phyloP scores from a whole-genome alignment of 1,140 invertebrate species.

The Diabrotica undecimpunctata region DNA sequence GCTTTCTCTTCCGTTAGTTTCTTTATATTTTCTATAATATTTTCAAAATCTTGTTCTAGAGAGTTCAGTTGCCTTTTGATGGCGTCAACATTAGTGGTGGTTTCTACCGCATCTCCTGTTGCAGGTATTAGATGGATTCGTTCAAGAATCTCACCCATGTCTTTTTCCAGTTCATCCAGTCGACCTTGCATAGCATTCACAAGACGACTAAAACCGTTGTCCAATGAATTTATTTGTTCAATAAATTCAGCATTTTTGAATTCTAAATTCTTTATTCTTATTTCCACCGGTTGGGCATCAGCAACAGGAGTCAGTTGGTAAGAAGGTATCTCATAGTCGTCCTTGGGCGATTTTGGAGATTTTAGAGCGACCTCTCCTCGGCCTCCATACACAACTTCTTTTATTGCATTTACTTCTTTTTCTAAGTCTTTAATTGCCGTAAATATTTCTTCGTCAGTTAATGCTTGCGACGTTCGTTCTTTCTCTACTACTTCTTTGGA shows the following conservation, averaged over 20 bases:
- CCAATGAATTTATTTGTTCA: constrained; percentile 38
- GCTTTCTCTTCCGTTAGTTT: constrained; percentile 46
- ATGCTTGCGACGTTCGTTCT: too few relatives aligned
- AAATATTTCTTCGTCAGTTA: too few relatives aligned
- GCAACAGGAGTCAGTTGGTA: neutral
- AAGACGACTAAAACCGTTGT: constrained; percentile 32
- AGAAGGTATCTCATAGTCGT: too few relatives aligned
- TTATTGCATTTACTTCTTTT: too few relatives aligned
- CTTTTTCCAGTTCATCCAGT: constrained; percentile 31
- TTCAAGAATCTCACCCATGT: constrained; percentile 33
- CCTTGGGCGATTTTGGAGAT: too few relatives aligned
- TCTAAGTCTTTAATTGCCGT: too few relatives aligned
- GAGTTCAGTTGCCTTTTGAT: constrained; percentile 38
- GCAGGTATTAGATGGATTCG: constrained; percentile 21
- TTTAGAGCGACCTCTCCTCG: too few relatives aligned
- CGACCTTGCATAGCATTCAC: constrained; percentile 36
- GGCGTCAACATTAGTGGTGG: constrained; percentile 20
- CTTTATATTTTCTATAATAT: constrained; percentile 38
- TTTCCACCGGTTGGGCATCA: constrained; percentile 15
- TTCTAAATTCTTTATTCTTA: constrained; percentile 23
- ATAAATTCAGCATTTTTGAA: constrained; percentile 25
- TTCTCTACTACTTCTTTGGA: too few relatives aligned
- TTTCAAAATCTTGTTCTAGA: constrained; percentile 46
- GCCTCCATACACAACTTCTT: too few relatives aligned
- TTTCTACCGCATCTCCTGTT: constrained; percentile 10